Conservation (phyloP, 92 coral and sea anemone genomes). For the Paragorgia papillata region DNA sequence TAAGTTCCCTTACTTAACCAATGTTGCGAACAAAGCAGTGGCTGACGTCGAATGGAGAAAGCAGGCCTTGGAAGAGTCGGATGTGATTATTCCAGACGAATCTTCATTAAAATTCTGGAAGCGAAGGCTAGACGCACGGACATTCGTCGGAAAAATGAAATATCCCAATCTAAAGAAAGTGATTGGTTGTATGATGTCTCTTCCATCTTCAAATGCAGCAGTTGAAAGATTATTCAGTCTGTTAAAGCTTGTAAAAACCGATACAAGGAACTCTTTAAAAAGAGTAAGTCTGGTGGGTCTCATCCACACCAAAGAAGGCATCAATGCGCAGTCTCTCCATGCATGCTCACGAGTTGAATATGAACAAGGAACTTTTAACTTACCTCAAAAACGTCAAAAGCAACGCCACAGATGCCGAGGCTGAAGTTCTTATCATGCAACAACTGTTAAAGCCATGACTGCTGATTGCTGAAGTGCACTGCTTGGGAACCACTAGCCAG, state of each 20-base stretch:
- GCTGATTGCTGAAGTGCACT: too few relatives aligned
- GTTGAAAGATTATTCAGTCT: constrained; percentile 6
- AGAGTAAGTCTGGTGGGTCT: constrained; percentile 11
- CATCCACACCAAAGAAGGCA: constrained; percentile 15
- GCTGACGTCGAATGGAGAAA: constrained; percentile 7
- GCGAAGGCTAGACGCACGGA: constrained; percentile 10
- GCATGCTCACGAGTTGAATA: constrained; percentile 1
- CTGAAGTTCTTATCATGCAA: background rate
- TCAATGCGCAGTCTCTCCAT: background rate
- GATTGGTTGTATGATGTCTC: constrained; percentile 11
- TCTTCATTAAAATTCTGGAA: background rate
- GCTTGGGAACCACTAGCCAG: too few relatives aligned
- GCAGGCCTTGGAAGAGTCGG: background rate
- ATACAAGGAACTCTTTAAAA: constrained; percentile 10
- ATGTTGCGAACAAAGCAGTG: background rate
- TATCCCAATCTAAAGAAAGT: constrained; percentile 18
- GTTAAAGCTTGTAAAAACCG: constrained; percentile 8
- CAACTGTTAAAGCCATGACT: background rate
- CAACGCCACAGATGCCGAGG: background rate
- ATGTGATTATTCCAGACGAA: background rate
- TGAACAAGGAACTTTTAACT: background rate
- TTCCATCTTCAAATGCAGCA: constrained; percentile 15
- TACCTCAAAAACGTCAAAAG: constrained; percentile 4
- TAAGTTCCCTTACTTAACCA: background rate
- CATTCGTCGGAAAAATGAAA: constrained; percentile 2